Evolutionary conservation across 1,140 invertebrate species (phyloP).

Genomic region (Watersipora subatra): DNA sequence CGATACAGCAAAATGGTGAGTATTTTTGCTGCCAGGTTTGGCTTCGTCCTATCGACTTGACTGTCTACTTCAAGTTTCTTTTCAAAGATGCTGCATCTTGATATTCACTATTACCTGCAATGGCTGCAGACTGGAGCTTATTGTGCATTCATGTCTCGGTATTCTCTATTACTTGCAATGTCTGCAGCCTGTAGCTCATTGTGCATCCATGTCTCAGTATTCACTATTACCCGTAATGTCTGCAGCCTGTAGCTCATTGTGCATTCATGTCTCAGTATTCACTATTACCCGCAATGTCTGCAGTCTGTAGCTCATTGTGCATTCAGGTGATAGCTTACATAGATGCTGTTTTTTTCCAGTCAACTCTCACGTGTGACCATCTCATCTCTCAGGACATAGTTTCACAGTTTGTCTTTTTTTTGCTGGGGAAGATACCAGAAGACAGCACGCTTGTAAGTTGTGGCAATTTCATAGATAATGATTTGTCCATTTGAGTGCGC

Average conservation of each 20-base stretch:
- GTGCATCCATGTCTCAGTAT: not conserved
- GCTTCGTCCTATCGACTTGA: not conserved
- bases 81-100: not conserved
- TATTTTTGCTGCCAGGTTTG: constrained; percentile 2
- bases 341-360: too few relatives aligned
- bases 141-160: not conserved
- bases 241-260: not conserved
- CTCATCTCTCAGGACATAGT: too few relatives aligned
- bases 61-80: not conserved
- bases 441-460: not conserved
- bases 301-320: not conserved
- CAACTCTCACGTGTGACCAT: too few relatives aligned
- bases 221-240: not conserved
- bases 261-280: not conserved
- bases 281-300: not conserved
- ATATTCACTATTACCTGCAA: not conserved
- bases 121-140: not conserved
- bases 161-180: not conserved
- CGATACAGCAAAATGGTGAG: constrained; percentile 40
- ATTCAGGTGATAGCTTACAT: not conserved
- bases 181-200: not conserved
- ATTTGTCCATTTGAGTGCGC: constrained; percentile 7
- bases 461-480: not conserved
- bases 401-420: too few relatives aligned
- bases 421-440: too few relatives aligned